phyloP scores from a whole-genome alignment of 2,888 invertebrate species.

The Elaeidobius kamerunicus region DNA sequence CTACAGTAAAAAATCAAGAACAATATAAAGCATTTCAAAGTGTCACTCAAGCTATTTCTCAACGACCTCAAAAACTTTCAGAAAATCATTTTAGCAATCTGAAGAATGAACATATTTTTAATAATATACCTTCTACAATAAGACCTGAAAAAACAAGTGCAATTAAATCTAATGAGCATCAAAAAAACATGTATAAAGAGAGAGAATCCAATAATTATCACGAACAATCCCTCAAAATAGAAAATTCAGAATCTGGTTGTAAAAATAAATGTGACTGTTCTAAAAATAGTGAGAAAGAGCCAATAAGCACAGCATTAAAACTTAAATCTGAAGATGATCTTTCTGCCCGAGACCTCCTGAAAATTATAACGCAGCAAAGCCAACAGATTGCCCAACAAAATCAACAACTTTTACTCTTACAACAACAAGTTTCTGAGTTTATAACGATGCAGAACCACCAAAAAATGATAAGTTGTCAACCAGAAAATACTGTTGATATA shows the following conservation, averaged over 20 bases:
- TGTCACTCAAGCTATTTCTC: constrained; percentile 5
- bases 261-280: constrained; percentile 29
- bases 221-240: no score
- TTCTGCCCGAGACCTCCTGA: constrained; percentile 58
- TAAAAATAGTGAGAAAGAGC: constrained; percentile 15
- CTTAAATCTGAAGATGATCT: constrained; percentile 49
- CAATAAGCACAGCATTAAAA: constrained; percentile 21
- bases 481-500: no score
- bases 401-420: constrained; percentile 62
- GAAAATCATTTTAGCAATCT: not conserved
- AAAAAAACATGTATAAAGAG: no score
- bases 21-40: no score
- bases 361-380: constrained; percentile 63
- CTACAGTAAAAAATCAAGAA: no score
- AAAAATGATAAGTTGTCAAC: not conserved
- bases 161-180: no score
- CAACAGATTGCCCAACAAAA: constrained; percentile 61
- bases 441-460: constrained; percentile 43
- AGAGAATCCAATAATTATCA: not conserved
- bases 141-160: no score
- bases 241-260: not conserved
- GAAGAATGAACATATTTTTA: not conserved
- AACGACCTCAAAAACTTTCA: no score
- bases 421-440: constrained; percentile 62
- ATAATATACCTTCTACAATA: no score